A percentile compares a stretch with the other conserved stretches of the same genome.
Conservation (phyloP, 2,888 invertebrate genomes). For the Heliconius cydno region DNA sequence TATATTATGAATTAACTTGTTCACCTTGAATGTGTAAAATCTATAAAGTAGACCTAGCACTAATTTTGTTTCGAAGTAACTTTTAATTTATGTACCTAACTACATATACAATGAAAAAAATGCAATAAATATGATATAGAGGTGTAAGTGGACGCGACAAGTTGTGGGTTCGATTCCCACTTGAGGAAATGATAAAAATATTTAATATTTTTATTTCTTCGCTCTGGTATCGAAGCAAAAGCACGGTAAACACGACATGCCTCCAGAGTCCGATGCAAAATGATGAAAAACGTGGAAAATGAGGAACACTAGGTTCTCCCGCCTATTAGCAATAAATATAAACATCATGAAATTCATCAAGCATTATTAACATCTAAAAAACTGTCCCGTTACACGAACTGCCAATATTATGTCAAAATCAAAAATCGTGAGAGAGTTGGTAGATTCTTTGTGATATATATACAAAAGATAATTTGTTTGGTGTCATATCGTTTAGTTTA, state of each 20-base stretch:
- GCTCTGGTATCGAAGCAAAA: no score
- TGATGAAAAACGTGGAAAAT: no score
- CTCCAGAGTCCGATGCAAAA: no score
- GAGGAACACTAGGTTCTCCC: no score
- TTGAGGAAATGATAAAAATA: no score
- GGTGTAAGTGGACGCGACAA: no score
- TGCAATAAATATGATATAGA: background rate
- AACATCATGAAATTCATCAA: background rate
- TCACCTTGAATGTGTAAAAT: slow-evolving; percentile 74
- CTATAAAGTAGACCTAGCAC: slow-evolving; percentile 55
- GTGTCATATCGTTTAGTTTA: slow-evolving; percentile 61
- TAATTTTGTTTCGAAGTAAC: background rate
- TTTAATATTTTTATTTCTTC: no score
- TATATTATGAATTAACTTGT: slow-evolving; percentile 59
- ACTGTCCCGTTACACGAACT: slow-evolving; percentile 48
- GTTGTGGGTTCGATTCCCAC: no score
- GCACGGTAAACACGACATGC: no score
- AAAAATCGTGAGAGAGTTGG: slow-evolving; percentile 67
- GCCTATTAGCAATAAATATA: no score
- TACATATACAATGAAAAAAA: background rate
- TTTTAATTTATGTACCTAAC: background rate
- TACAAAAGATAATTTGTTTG: slow-evolving; percentile 62
- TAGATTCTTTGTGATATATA: slow-evolving; percentile 57
- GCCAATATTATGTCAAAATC: slow-evolving; percentile 57
- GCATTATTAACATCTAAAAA: slow-evolving; percentile 18